Evolutionary conservation across 2,797 vertebrate species (phyloP).

Genomic region (Ibycter americanus): DNA sequence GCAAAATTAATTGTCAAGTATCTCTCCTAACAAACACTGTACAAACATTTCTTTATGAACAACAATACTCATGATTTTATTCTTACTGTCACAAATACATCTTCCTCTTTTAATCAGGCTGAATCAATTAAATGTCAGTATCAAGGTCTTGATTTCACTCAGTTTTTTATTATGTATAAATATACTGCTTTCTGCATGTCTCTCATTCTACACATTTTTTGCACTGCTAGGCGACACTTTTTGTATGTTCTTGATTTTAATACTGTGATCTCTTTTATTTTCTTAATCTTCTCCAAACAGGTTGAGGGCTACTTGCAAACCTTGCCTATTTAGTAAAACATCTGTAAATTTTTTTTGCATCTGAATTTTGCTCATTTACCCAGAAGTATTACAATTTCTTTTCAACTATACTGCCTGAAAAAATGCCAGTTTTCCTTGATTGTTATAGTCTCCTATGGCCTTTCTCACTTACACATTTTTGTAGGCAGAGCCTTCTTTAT

Average conservation of each 20-base stretch:
- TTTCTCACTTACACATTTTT: neutral
- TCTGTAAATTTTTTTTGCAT: neutral
- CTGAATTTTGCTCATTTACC: neutral
- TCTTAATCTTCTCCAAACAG: neutral
- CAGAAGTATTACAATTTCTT: neutral
- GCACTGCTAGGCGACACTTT: neutral
- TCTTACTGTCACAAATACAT: neutral
- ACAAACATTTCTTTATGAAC: neutral
- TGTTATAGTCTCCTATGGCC: neutral
- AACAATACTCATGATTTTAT: neutral
- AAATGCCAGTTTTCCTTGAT: neutral
- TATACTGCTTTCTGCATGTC: neutral
- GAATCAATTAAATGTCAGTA: neutral
- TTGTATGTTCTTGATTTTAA: neutral
- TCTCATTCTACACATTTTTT: neutral
- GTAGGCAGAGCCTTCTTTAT: neutral
- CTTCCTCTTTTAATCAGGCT: neutral
- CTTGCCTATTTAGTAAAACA: neutral
- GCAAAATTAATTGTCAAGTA: constrained; percentile 16
- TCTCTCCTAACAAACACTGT: neutral
- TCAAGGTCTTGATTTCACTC: neutral
- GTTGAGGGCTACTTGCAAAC: neutral
- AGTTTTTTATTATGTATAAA: neutral
- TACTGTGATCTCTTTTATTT: neutral
- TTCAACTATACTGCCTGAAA: neutral